Conservation (phyloP, 2,113 vertebrate species). For the Tyto alba region DNA sequence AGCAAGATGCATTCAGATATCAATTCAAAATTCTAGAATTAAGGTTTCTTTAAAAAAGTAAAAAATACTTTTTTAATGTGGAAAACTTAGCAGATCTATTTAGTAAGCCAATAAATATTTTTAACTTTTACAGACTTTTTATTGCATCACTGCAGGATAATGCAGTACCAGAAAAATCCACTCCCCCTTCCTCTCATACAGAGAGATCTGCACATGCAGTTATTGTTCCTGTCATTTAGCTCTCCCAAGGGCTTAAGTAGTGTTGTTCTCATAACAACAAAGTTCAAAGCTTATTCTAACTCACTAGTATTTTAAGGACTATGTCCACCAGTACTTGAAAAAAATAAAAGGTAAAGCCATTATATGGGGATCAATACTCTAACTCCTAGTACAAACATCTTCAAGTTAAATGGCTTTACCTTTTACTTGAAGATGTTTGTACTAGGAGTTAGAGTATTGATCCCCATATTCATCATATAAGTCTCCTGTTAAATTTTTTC, state of each 20-base stretch:
- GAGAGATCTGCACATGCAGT: background rate
- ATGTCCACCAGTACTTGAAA: background rate
- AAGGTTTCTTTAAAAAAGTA: accelerated
- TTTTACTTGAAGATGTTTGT: no score
- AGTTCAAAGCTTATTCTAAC: background rate
- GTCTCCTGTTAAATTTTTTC: background rate
- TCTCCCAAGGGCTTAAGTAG: background rate
- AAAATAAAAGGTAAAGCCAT: background rate
- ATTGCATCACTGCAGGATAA: background rate
- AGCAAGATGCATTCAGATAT: background rate
- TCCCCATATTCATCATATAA: background rate
- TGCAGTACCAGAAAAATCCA: background rate
- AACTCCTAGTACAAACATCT: no score
- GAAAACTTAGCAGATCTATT: background rate
- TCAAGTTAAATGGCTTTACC: no score
- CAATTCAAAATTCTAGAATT: background rate
- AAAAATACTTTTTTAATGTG: background rate
- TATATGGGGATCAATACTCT: no score
- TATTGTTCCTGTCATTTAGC: background rate
- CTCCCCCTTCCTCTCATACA: background rate
- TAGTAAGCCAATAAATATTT: background rate
- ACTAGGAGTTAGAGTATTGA: background rate
- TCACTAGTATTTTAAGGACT: background rate
- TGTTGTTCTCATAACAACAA: background rate
- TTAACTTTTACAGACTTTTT: background rate